Base-by-base conservation (phyloP, 2,797 vertebrate genomes). In the Eulemur coronatus region DNA sequence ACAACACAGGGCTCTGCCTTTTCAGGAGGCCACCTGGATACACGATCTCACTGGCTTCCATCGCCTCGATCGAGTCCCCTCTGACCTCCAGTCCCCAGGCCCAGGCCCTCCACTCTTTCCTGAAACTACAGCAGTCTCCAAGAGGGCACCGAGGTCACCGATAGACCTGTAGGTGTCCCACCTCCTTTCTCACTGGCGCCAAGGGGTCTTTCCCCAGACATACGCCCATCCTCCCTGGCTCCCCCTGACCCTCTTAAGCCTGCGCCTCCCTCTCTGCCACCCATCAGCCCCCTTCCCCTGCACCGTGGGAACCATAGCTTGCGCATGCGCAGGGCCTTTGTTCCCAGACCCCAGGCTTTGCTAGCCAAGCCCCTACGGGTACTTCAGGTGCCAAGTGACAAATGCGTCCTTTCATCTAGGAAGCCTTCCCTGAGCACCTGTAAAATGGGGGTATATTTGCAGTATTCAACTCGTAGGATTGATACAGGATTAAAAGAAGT, bases 341-440 rank as follows among this genome's bases (percentile, higher is more conserved):
- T 33, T 73, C 43, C 22, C 30, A 43, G 24, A 41, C 30, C 43
- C n/a, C 12, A 28, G 55, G 59, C 52, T n/a, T 12, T 5, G 0
- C 70, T 14, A 43, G 12, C 33, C 4, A 1, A 63, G 52, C n/a
- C 22, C 26, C 59, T 38, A 2, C 0, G 1, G 4, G 14, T 12
- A 7, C 46, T 5, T 2, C 15, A n/a, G 12, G 33, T 26, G 73
- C 79, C 38, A 20, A 15, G 0, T 7, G 80, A 78, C 24, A 14
- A 12, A 61, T 3, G 0, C 33, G 1, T 30, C 57, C 3, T 18
- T 30, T 52, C 84, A 48, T 65, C 57, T 4, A 22, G 38, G 65
- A 7, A 2, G 0, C 24, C 35, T 15, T 65, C 24, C 50, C 78
- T 30, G 59, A 84, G 26, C n/a, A 59, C 50, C 67, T 8, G 38